phyloP scores from a whole-genome alignment of 2,113 vertebrate species.

The Recurvirostra avosetta region DNA sequence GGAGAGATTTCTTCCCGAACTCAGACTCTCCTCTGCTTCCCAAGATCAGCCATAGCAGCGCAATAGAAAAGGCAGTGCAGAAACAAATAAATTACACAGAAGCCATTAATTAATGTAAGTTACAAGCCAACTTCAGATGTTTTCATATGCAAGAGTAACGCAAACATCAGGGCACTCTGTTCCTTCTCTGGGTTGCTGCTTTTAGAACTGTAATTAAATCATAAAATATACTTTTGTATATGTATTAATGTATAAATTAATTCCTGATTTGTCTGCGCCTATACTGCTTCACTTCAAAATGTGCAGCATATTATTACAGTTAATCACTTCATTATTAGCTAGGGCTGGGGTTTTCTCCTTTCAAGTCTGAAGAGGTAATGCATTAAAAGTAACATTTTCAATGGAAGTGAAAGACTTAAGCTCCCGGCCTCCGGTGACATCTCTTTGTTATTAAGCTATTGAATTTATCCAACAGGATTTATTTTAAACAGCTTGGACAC shows the following conservation, averaged over 20 bases:
- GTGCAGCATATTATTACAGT: not conserved
- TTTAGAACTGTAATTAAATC: slow-evolving; percentile 43
- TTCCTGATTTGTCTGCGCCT: not conserved
- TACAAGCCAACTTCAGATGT: not conserved
- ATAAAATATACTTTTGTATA: not conserved
- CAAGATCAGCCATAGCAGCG: not conserved
- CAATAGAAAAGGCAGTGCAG: not conserved
- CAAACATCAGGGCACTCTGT: not conserved
- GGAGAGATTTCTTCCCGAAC: not conserved
- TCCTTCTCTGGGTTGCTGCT: not conserved
- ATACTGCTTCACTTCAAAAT: slow-evolving; percentile 1
- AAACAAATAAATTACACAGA: not conserved
- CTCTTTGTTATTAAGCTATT: not conserved
- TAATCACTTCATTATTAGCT: slow-evolving; percentile 18
- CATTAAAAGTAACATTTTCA: slow-evolving; percentile 1
- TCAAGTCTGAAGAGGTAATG: not conserved
- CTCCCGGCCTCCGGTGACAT: not conserved
- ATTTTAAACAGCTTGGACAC: not conserved
- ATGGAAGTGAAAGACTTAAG: not conserved
- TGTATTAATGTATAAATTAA: not conserved
- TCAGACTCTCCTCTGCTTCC: not conserved
- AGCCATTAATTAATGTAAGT: not conserved
- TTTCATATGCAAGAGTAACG: not conserved
- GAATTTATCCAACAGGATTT: not conserved
- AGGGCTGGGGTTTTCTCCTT: not conserved